Conservation (phyloP, 2,113 vertebrate genomes). For the Ictidomys tridecemlineatus region DNA sequence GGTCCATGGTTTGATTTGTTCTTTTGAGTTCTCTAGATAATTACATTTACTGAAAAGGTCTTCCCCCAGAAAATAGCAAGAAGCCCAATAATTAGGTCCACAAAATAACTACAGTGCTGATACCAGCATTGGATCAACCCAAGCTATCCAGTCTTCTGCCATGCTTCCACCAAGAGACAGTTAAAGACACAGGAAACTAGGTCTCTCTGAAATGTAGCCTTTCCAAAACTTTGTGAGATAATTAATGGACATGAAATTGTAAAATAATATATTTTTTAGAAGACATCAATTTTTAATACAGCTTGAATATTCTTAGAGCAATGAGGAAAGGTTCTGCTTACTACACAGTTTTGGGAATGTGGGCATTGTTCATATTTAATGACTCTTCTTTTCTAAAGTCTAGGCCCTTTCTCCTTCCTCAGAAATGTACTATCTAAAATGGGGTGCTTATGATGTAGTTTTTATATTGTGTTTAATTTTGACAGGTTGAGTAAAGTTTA, state of each 20-base stretch:
- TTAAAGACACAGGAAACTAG: neutral
- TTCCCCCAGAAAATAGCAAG: neutral
- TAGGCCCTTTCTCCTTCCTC: neutral
- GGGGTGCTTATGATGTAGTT: neutral
- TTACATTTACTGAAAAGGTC: neutral
- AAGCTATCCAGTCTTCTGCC: neutral
- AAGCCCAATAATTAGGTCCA: neutral
- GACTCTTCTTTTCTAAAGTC: neutral
- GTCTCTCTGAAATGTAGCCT: neutral
- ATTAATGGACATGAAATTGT: neutral
- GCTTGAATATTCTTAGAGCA: neutral
- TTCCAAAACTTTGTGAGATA: neutral
- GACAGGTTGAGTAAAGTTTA: neutral
- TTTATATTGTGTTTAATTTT: slow-evolving; percentile 8
- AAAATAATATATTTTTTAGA: neutral
- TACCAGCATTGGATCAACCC: fast-evolving
- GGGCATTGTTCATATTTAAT: neutral
- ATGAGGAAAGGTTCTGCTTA: neutral
- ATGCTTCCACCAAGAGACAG: neutral
- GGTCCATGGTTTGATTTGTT: neutral
- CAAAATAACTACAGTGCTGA: neutral
- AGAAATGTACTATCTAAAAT: neutral
- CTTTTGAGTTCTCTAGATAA: neutral
- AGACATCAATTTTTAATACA: neutral
- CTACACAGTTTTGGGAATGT: neutral